Evolutionary conservation across 2,888 invertebrate species (phyloP), one percentile per base, ranked within the genome.

Genomic region (Lithophane ornitopus): DNA sequence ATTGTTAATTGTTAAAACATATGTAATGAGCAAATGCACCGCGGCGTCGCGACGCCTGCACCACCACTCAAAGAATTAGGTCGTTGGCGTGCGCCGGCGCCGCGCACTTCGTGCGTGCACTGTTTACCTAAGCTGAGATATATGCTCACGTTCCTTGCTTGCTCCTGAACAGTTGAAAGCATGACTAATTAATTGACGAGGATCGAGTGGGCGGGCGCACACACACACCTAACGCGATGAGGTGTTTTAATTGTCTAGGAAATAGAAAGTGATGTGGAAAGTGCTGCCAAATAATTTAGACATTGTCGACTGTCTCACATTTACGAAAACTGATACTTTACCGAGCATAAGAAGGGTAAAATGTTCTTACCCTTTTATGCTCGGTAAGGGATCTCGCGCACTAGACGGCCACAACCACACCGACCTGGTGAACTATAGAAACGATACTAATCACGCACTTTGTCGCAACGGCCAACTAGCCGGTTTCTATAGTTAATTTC

Each of bases 71-170:
- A 80, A 82, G 90, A 94, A 93, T 92, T 94, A 89, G 94, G 94
- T 94, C 94, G 92, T 74, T 85, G 89, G 85, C 88, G 87, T 90
- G 93, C 94, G 95, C 93, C 92, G 94, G 94, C 94, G 94, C 93
- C 93, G 93, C 81, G 82, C 89, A 87, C 90, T 88, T 91, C 92
- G 92, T 91, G 93, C 94, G 92, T 92, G 91, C 82, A 87, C 89
- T 91, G 92, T 91, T 92, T 90, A 90, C 92, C 89, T 90, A 91
- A 91, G 89, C 88, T 78, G 83, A 84, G 81, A 80, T 86, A 85
- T 86, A 87, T 84, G 80, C 71, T 85, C 83, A 84, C 85, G 84
- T 81, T 70, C 85, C 81, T 85, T 72, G 82, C 72, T 84, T 81
- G 75, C 81, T 85, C 76, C 85, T 80, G 82, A 78, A 81, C 75